Evolutionary conservation across 2,797 vertebrate genomes (phyloP).

Genomic region (Trematomus bernacchii): DNA sequence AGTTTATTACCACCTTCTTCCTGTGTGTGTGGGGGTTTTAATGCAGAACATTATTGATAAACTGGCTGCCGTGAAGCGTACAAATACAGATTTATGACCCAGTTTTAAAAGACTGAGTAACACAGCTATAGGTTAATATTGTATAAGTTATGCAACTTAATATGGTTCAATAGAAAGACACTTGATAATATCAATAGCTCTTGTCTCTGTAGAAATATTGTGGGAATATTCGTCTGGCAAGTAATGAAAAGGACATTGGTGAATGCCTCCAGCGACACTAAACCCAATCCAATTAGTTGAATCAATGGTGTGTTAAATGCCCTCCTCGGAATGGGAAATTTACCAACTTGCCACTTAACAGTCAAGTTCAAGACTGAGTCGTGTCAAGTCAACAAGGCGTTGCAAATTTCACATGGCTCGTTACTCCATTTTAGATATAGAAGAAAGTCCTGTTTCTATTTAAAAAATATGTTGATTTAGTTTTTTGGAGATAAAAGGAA

Average conservation of each 20-base stretch:
- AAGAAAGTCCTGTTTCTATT: not conserved
- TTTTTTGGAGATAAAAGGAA: not conserved
- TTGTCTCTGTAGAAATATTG: not conserved
- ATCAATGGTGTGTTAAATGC: conserved; percentile 60
- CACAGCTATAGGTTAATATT: not conserved
- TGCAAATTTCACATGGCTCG: not conserved
- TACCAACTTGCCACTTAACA: conserved; percentile 12
- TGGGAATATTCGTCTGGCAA: conserved; percentile 8
- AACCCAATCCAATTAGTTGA: conserved; percentile 65
- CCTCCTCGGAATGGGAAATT: conserved; percentile 36
- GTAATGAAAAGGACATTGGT: conserved; percentile 30
- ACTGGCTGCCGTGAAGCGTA: not conserved
- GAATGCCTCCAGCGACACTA: conserved; percentile 24
- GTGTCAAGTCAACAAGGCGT: not conserved
- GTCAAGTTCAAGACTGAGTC: conserved; percentile 22
- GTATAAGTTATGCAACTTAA: not conserved
- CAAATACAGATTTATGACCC: not conserved
- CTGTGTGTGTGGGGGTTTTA: not conserved
- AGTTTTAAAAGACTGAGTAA: not conserved
- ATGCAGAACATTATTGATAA: conserved; percentile 21
- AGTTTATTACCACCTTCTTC: conserved; percentile 22
- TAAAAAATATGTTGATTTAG: not conserved
- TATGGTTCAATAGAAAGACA: not conserved
- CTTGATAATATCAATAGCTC: not conserved
- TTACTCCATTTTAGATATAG: not conserved